Percentiles rank a stretch among this genome's conserved stretches.
phyloP scores from a whole-genome alignment of 2,113 vertebrate species.

The Sus scrofa region DNA sequence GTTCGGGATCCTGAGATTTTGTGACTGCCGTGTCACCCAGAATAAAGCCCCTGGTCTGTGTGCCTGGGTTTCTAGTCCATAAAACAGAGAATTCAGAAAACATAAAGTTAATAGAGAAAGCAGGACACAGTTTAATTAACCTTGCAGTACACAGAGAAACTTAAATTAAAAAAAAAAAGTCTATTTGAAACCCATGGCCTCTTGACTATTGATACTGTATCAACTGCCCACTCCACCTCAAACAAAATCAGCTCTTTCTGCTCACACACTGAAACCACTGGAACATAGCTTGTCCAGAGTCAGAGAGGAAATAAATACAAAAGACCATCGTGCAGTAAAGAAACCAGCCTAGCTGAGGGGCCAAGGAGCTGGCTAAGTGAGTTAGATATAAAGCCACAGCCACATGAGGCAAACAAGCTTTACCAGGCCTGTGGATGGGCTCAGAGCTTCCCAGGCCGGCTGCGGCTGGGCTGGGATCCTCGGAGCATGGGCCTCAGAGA shows the following conservation, averaged over 20 bases:
- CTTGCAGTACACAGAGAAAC: neutral
- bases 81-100: constrained; percentile 28
- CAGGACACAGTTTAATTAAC: neutral
- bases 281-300: neutral
- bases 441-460: neutral
- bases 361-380: no score
- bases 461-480: rapidly evolving
- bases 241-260: neutral
- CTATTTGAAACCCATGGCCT: neutral
- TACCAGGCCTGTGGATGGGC: rapidly evolving
- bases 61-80: neutral
- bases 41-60: neutral
- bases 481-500: neutral
- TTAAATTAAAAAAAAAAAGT: neutral
- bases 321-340: neutral
- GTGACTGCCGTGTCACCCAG: neutral
- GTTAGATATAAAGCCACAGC: neutral
- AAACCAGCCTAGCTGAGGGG: neutral
- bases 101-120: neutral
- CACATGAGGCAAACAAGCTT: neutral
- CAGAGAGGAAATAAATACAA: neutral
- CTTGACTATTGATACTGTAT: neutral
- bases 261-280: neutral
- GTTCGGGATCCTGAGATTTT: neutral
- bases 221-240: neutral